Percentiles rank a stretch among this genome's conserved stretches.
Conservation (phyloP, 2,888 invertebrate genomes). For the Heterodera filipjevi region DNA sequence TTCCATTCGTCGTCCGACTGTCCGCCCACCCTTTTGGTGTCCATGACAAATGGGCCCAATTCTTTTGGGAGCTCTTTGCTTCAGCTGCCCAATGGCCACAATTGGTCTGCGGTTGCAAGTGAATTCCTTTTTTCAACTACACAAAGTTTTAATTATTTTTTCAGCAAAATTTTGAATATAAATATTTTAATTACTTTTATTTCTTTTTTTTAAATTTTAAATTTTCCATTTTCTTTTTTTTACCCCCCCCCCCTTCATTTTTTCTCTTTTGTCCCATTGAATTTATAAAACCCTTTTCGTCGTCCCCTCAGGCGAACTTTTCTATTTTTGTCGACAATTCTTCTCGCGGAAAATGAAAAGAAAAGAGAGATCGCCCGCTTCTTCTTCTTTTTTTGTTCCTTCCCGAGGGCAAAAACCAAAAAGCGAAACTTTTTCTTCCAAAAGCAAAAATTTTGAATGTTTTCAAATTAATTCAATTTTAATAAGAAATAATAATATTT, state of each 20-base stretch:
- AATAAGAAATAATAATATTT: too few relatives aligned
- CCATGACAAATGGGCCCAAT: slow-evolving; percentile 1
- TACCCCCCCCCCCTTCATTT: background rate
- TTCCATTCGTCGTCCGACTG: background rate
- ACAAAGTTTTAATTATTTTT: background rate
- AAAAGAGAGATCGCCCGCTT: background rate
- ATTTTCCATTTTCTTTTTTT: background rate
- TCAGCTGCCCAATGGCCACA: slow-evolving; percentile 10
- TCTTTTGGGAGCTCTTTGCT: background rate
- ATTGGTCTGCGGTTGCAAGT: slow-evolving; percentile 9
- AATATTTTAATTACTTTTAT: background rate
- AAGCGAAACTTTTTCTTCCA: background rate
- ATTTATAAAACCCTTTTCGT: background rate
- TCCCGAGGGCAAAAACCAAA: slow-evolving; percentile 1
- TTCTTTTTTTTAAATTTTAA: background rate
- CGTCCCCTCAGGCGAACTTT: background rate
- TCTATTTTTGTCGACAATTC: slow-evolving; percentile 7
- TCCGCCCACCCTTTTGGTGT: background rate
- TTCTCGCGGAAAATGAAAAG: background rate
- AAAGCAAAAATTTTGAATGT: background rate
- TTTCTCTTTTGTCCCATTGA: background rate
- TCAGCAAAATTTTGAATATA: too few relatives aligned
- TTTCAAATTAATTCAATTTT: too few relatives aligned
- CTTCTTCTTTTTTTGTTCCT: background rate
- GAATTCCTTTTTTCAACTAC: background rate